Conservation (phyloP, 92 coral and sea anemone genomes). For the Phenganax subtilis region DNA sequence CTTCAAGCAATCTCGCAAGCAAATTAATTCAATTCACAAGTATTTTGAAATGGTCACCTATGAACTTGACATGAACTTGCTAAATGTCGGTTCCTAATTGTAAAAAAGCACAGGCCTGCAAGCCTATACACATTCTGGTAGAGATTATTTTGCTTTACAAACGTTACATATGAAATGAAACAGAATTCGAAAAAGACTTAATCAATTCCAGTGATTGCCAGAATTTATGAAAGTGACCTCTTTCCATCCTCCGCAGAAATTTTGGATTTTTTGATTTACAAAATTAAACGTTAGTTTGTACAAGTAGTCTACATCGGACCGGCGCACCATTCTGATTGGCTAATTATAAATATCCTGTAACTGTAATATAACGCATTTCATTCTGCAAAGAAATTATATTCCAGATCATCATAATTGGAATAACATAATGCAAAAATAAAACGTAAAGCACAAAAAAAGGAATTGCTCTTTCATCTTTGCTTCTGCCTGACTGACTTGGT, state of each 20-base stretch:
- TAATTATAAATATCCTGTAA: no score
- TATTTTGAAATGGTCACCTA: conserved; percentile 27
- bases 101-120: neutral
- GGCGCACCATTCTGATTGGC: no score
- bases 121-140: no score
- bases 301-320: no score
- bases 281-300: neutral
- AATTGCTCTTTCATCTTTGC: no score
- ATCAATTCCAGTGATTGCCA: neutral
- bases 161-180: neutral
- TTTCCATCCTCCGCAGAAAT: neutral
- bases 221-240: neutral
- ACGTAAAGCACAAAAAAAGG: no score
- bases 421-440: no score
- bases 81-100: conserved; percentile 9
- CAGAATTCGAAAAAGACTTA: neutral
- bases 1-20: conserved; percentile 21
- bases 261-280: neutral
- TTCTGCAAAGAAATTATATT: no score
- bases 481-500: no score
- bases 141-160: no score
- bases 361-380: no score
- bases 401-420: no score
- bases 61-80: conserved; percentile 32
- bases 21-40: conserved; percentile 38